These are phyloP conservation scores for Pyrochroa serraticornis DNA, from an alignment of 2,888 invertebrate species.

Conservation along the genomic window DNA sequence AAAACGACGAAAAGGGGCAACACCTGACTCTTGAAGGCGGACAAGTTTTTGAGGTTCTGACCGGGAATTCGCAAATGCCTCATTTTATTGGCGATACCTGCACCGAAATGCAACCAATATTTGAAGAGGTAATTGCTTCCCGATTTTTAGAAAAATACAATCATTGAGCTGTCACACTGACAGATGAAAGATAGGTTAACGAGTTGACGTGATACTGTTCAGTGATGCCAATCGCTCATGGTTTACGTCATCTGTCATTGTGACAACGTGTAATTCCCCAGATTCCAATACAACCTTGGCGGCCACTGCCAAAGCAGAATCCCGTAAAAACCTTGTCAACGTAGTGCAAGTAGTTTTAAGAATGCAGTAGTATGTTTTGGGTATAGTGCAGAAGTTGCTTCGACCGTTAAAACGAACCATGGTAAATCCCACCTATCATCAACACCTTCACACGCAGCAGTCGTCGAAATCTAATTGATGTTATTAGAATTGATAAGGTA, in stretches of 20 bases:
- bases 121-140: too few relatives aligned
- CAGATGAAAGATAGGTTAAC: too few relatives aligned
- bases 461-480: conserved; percentile 9
- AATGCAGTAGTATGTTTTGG: conserved; percentile 5
- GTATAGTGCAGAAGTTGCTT: background rate
- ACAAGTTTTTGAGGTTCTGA: conserved; percentile 27
- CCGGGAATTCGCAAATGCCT: conserved; percentile 29
- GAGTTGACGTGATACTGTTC: too few relatives aligned
- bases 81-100: conserved; percentile 9
- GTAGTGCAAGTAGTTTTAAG: background rate
- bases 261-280: background rate
- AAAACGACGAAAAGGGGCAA: conserved; percentile 4
- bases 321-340: conserved; percentile 10
- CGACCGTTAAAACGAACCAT: conserved; percentile 3
- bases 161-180: too few relatives aligned
- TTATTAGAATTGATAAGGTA: conserved; percentile 18
- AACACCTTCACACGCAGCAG: background rate
- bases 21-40: conserved; percentile 32
- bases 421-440: conserved; percentile 1
- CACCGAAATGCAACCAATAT: too few relatives aligned
- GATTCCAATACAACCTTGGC: conserved; percentile 21
- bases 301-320: conserved; percentile 8
- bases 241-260: too few relatives aligned
- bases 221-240: too few relatives aligned
- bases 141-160: too few relatives aligned